A percentile compares a stretch with the other conserved stretches of the same genome.
These are phyloP conservation scores for Echinometra lucunter DNA, from an alignment of 53 echinoderm and acorn worm genomes.

Conservation along the genomic window DNA sequence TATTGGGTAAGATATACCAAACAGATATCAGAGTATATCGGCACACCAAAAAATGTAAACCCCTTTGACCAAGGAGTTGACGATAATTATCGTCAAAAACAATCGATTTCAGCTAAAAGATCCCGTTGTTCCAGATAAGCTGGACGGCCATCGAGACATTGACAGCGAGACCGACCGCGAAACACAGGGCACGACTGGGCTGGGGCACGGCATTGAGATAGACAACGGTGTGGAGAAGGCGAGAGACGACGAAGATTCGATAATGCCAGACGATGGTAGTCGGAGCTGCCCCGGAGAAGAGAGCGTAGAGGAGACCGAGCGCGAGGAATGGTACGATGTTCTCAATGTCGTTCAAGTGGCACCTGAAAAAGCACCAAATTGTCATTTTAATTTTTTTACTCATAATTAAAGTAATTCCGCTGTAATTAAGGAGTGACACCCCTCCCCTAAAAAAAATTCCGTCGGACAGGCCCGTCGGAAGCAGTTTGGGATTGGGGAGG, in stretches of 20 bases:
- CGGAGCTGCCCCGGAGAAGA: conserved; percentile 60
- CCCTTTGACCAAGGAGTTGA: too few relatives aligned
- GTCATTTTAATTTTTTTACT: not conserved
- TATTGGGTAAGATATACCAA: too few relatives aligned
- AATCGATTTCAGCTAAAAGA: not conserved
- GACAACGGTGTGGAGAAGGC: conserved; percentile 79
- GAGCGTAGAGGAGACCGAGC: conserved; percentile 81
- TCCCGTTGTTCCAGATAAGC: conserved; percentile 48
- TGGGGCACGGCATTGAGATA: conserved; percentile 85
- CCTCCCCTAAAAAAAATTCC: too few relatives aligned
- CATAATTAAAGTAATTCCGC: too few relatives aligned
- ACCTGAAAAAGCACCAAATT: conserved; percentile 32
- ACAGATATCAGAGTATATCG: too few relatives aligned
- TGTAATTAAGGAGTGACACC: too few relatives aligned
- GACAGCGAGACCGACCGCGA: conserved; percentile 63
- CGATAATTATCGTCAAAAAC: too few relatives aligned
- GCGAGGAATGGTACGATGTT: conserved; percentile 86
- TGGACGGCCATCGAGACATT: conserved; percentile 79
- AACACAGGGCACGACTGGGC: conserved; percentile 73
- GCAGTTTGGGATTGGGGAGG: too few relatives aligned
- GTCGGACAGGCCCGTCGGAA: too few relatives aligned
- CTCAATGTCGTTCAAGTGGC: conserved; percentile 89
- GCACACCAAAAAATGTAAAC: too few relatives aligned
- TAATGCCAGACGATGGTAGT: conserved; percentile 75
- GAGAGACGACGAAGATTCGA: conserved; percentile 75